Conservation (phyloP, 2,797 vertebrate species). For the Morus bassanus region DNA sequence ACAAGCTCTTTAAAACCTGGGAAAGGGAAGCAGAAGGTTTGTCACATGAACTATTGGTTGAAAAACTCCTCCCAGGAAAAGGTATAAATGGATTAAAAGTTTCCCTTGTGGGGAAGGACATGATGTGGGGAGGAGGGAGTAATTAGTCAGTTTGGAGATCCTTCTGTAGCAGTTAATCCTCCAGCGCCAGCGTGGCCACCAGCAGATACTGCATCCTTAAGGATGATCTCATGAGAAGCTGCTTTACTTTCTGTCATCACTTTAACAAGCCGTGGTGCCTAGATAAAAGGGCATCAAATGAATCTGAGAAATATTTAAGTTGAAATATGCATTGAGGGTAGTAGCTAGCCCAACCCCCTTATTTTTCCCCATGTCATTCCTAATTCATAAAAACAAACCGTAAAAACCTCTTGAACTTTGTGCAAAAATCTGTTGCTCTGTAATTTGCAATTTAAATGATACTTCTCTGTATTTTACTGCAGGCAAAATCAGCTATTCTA, state of each 20-base stretch:
- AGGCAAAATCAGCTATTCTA: conserved; percentile 38
- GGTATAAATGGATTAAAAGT: conserved; percentile 17
- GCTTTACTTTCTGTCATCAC: conserved; percentile 15
- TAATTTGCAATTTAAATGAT: conserved; percentile 63
- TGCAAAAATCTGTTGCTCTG: conserved; percentile 56
- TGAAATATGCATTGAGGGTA: conserved; percentile 6
- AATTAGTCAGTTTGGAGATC: not conserved
- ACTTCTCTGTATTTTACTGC: conserved; percentile 36
- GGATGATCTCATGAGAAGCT: conserved; percentile 3
- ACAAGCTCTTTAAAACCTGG: not conserved
- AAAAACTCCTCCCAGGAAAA: not conserved
- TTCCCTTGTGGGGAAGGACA: not conserved
- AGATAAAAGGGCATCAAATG: not conserved
- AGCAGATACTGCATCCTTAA: not conserved
- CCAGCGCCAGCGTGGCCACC: not conserved
- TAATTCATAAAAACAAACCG: conserved; percentile 52
- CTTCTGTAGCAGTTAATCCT: conserved; percentile 8
- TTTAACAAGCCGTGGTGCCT: not conserved
- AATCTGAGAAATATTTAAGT: not conserved
- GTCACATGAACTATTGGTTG: not conserved
- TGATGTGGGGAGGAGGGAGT: not conserved
- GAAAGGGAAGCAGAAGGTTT: not conserved
- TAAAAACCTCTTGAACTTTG: conserved; percentile 39
- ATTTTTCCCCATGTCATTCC: not conserved
- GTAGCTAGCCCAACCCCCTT: not conserved